These are phyloP conservation scores for Oryzias melastigma DNA, from an alignment of 2,113 vertebrate species.

Conservation along the genomic window DNA sequence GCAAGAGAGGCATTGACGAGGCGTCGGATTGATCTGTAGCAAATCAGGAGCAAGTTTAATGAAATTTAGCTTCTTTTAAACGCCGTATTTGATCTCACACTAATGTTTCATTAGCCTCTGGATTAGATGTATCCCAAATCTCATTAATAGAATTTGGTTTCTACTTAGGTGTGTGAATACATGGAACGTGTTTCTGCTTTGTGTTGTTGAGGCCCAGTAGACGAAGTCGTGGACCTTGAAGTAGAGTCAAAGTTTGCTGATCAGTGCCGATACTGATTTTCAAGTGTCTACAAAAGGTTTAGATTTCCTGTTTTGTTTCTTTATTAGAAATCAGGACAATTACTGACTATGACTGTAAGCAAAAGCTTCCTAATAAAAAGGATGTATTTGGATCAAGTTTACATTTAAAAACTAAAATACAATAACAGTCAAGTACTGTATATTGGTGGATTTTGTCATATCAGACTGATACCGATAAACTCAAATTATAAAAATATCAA, in stretches of 20 bases:
- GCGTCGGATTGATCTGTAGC: constrained; percentile 38
- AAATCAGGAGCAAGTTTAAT: constrained; percentile 44
- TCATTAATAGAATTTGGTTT: constrained; percentile 11
- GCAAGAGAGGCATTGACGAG: constrained; percentile 34
- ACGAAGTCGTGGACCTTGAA: not conserved
- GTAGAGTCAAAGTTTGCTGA: not conserved
- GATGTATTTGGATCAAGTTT: too few species aligned
- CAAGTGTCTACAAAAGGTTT: too few species aligned
- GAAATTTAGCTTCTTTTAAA: constrained; percentile 6
- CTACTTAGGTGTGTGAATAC: not conserved
- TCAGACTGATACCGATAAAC: too few species aligned
- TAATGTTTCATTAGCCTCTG: not conserved
- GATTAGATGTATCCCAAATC: not conserved
- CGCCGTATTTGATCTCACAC: constrained; percentile 1
- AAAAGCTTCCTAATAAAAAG: too few species aligned
- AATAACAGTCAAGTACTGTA: too few species aligned
- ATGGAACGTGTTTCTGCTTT: constrained; percentile 20
- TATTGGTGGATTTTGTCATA: too few species aligned
- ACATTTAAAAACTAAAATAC: too few species aligned
- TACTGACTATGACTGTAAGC: too few species aligned
- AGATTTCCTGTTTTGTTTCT: too few species aligned
- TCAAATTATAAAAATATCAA: too few species aligned
- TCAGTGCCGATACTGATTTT: too few species aligned
- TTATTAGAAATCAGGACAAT: too few species aligned
- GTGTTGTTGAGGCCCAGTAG: constrained; percentile 5